Conservation (phyloP, 1,140 invertebrate species). For the Caerostris darwini region DNA sequence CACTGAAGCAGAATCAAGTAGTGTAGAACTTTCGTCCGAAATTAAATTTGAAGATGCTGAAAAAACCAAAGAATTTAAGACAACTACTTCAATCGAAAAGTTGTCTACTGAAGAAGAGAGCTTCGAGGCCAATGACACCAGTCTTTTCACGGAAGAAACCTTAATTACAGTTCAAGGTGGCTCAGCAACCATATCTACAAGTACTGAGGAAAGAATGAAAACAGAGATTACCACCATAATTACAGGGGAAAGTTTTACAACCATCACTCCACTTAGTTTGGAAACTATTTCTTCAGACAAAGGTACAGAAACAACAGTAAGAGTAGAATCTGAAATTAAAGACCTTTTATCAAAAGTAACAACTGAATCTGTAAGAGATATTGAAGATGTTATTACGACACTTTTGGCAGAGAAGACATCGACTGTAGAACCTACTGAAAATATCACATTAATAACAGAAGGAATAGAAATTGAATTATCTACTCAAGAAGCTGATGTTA, state of each 20-base stretch:
- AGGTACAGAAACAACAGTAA: not conserved
- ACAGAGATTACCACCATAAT: not conserved
- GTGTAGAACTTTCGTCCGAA: not conserved
- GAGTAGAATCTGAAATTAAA: not conserved
- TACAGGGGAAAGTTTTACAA: not conserved
- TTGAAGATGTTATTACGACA: not conserved
- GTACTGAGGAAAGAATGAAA: not conserved
- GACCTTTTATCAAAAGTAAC: not conserved
- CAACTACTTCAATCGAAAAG: not conserved
- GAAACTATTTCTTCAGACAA: not conserved
- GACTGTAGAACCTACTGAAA: not conserved
- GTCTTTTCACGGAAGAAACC: not conserved
- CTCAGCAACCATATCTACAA: not conserved
- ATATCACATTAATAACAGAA: not conserved
- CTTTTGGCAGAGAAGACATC: not conserved
- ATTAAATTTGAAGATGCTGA: not conserved
- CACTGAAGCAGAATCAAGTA: not conserved
- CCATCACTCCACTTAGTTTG: not conserved
- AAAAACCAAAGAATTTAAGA: not conserved
- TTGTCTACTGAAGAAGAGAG: not conserved
- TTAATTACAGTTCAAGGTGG: not conserved
- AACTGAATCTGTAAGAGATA: not conserved
- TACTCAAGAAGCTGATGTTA: not conserved
- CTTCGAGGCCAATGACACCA: not conserved
- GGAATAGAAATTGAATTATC: not conserved